A percentile compares a stretch with the other conserved stretches of the same genome.
Conservation (phyloP, 2,888 invertebrate species). For the Oscheius sp. region DNA sequence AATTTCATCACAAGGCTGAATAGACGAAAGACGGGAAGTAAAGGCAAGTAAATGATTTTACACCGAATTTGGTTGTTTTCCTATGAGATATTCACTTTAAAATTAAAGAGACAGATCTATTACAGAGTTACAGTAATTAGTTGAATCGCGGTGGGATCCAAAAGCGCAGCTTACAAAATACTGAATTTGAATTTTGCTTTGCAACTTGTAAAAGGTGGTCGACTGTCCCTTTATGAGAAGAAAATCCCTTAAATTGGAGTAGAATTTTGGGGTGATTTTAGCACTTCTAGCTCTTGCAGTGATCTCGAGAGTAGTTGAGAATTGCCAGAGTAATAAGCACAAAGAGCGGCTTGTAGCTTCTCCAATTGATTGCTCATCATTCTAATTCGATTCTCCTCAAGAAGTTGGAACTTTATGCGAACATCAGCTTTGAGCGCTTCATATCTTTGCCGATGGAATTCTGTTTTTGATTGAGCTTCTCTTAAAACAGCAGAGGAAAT, state of each 20-base stretch:
- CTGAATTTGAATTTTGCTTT: no score
- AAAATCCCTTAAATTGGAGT: not conserved
- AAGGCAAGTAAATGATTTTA: no score
- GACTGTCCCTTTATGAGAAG: no score
- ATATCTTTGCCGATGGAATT: slow-evolving; percentile 86
- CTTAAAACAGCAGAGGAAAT: slow-evolving; percentile 72
- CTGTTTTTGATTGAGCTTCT: slow-evolving; percentile 83
- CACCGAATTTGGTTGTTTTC: no score
- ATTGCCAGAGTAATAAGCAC: slow-evolving; percentile 56
- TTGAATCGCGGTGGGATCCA: no score
- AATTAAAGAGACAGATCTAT: no score
- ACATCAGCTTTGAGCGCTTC: slow-evolving; percentile 92
- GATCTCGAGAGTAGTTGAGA: slow-evolving; percentile 47
- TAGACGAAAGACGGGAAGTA: no score
- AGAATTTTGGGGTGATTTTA: slow-evolving; percentile 16
- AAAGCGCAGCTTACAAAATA: no score
- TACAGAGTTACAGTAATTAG: no score
- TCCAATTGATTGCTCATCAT: slow-evolving; percentile 50
- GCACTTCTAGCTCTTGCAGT: slow-evolving; percentile 42
- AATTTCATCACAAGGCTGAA: no score
- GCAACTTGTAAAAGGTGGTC: no score
- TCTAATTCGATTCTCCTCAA: slow-evolving; percentile 95
- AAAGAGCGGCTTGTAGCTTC: slow-evolving; percentile 52
- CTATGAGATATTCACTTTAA: no score
- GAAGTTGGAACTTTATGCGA: slow-evolving; percentile 86